Conservation (phyloP, 2,888 invertebrate species). For the Electrophaes corylata region DNA sequence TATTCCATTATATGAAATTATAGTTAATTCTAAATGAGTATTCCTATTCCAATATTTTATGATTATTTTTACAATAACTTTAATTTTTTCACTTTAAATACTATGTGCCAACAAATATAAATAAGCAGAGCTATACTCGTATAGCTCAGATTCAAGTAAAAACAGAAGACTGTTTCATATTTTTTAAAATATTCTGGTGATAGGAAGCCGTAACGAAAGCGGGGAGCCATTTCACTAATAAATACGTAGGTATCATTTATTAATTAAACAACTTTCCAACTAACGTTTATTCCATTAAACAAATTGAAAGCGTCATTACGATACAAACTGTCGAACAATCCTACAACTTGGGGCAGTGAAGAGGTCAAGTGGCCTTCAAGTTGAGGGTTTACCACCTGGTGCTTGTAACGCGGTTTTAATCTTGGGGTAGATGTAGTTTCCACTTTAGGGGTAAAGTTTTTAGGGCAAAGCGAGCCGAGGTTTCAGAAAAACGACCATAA, state of each 20-base stretch:
- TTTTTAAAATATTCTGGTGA: not conserved
- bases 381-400: constrained; percentile 22
- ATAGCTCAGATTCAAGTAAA: too few relatives aligned
- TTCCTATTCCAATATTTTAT: too few relatives aligned
- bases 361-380: constrained; percentile 23
- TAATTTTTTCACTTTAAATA: too few relatives aligned
- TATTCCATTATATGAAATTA: too few relatives aligned
- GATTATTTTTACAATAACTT: too few relatives aligned
- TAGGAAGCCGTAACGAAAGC: too few relatives aligned
- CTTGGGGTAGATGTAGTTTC: constrained; percentile 12
- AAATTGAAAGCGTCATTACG: constrained; percentile 15
- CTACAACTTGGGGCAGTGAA: not conserved
- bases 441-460: constrained; percentile 13
- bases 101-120: too few relatives aligned
- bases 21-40: too few relatives aligned
- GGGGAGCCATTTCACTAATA: too few relatives aligned
- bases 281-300: constrained; percentile 20
- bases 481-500: not conserved
- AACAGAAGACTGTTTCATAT: not conserved
- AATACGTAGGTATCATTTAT: not conserved
- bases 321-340: constrained; percentile 23
- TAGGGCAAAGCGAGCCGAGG: not conserved
- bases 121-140: too few relatives aligned
- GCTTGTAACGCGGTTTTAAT: constrained; percentile 19
- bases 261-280: not conserved